These are phyloP conservation scores for Leptopterna dolabrata DNA, from an alignment of 2,888 invertebrate species.

Conservation along the genomic window DNA sequence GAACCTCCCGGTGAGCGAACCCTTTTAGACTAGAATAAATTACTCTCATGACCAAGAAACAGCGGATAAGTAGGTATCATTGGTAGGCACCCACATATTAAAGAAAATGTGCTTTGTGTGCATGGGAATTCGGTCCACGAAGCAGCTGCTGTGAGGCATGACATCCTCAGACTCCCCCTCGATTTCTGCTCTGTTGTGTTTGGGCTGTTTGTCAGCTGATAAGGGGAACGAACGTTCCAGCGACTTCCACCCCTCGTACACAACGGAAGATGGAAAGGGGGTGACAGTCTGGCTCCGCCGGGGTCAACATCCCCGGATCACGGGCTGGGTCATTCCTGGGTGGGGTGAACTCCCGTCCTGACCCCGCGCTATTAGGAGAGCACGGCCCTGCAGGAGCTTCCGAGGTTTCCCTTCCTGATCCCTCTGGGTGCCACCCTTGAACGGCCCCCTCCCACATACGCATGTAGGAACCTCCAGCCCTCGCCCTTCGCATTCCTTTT, in stretches of 20 bases:
- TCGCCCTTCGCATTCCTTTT: not conserved
- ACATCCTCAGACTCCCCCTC: too few species aligned
- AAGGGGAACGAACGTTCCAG: not conserved
- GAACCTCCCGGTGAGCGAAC: too few species aligned
- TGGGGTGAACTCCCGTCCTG: conserved; percentile 47
- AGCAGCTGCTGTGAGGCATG: too few species aligned
- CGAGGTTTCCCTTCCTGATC: not conserved
- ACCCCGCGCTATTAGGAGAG: conserved; percentile 48
- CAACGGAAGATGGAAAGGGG: not conserved
- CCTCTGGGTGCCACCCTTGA: not conserved
- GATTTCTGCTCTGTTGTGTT: not conserved
- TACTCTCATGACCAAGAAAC: too few species aligned
- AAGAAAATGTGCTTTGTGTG: too few species aligned
- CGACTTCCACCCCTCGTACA: not conserved
- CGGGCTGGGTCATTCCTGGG: conserved; percentile 16
- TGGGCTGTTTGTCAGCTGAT: not conserved
- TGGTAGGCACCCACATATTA: too few species aligned
- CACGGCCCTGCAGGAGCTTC: conserved; percentile 37
- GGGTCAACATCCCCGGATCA: conserved; percentile 52
- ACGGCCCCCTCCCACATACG: not conserved
- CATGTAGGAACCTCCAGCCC: not conserved
- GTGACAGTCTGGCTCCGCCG: conserved; percentile 20
- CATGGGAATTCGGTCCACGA: too few species aligned
- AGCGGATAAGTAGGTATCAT: too few species aligned
- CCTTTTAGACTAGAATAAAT: too few species aligned